A percentile compares a stretch with the other conserved stretches of the same genome.
Evolutionary conservation across 2,113 vertebrate genomes (phyloP).

Genomic region (Tor tambroides): DNA sequence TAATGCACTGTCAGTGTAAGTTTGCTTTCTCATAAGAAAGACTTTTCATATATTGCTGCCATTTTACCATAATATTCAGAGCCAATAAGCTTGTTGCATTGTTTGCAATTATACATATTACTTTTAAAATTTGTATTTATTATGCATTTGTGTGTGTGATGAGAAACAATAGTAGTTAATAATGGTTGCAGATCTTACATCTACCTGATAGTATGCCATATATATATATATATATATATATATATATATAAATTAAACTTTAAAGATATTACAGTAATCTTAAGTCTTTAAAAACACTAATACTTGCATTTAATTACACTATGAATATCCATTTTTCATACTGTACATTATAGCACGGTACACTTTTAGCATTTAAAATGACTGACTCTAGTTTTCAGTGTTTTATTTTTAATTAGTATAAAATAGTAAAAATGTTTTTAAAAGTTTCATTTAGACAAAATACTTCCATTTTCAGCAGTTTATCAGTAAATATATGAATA

Average conservation of each 20-base stretch:
- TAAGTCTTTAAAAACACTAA: not conserved
- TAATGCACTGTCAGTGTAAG: not conserved
- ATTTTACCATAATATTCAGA: not conserved
- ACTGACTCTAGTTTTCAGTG: no score
- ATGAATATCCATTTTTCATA: not conserved
- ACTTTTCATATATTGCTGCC: not conserved
- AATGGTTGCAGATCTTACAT: not conserved
- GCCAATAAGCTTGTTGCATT: not conserved
- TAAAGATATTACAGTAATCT: no score
- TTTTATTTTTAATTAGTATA: not conserved
- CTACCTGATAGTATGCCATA: not conserved
- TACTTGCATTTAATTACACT: no score
- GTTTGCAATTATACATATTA: not conserved
- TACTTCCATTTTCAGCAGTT: not conserved
- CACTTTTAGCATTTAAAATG: not conserved
- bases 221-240: no score
- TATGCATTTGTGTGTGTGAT: not conserved
- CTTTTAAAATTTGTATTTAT: not conserved
- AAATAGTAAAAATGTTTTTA: not conserved
- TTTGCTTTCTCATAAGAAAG: no score
- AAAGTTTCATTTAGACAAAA: not conserved
- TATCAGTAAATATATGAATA: no score
- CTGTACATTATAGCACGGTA: not conserved
- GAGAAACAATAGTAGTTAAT: no score
- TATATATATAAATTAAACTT: no score